A percentile compares a stretch with the other conserved stretches of the same genome.
Conservation (phyloP, 2,113 vertebrate species). For the Agapornis roseicollis region DNA sequence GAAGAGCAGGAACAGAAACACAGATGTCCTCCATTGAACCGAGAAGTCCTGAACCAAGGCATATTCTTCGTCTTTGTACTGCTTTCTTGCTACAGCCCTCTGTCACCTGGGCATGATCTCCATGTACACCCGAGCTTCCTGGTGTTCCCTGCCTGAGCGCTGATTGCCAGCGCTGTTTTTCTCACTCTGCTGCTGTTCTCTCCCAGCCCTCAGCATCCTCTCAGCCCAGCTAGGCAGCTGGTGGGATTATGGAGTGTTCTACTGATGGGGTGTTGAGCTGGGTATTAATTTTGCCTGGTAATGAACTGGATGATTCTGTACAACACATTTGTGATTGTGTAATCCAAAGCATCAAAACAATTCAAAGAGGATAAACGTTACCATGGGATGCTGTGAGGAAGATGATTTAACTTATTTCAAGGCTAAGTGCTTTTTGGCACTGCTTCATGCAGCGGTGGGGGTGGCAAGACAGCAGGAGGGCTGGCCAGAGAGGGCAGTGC, state of each 20-base stretch:
- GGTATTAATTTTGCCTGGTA: background rate
- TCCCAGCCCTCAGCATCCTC: background rate
- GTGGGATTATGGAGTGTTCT: background rate
- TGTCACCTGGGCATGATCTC: background rate
- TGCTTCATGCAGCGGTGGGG: rapidly evolving
- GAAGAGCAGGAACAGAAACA: background rate
- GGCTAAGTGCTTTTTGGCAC: conserved; percentile 27
- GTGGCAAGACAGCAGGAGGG: background rate
- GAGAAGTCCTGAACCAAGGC: background rate
- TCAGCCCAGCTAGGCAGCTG: background rate
- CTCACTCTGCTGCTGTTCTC: background rate
- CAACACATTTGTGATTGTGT: background rate
- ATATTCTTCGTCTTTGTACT: background rate
- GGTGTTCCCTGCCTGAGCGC: background rate
- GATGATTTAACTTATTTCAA: background rate
- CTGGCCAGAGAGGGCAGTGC: background rate
- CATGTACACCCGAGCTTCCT: background rate
- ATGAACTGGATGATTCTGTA: background rate
- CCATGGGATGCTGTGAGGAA: background rate
- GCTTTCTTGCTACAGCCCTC: background rate
- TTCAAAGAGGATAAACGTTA: conserved; percentile 18
- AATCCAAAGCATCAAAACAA: background rate
- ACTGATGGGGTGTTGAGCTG: background rate
- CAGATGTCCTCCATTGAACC: background rate
- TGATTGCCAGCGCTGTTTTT: background rate